A percentile compares a stretch with the other conserved stretches of the same genome.
Evolutionary conservation across 2,888 invertebrate genomes (phyloP).

Genomic region (Pediacus dermestoides): DNA sequence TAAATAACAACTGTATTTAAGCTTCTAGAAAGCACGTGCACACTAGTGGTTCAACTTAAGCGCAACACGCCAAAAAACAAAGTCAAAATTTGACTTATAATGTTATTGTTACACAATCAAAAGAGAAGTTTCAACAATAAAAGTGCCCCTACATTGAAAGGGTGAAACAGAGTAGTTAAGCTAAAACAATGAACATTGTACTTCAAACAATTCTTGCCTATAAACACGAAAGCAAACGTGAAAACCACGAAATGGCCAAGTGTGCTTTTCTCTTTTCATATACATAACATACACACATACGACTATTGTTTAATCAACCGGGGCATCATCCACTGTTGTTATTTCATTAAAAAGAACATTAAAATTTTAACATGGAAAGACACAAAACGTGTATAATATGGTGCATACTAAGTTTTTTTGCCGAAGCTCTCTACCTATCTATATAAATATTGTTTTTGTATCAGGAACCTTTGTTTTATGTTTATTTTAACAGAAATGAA

Average conservation of each 20-base stretch:
- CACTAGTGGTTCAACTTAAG: no score
- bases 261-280: conserved; percentile 25
- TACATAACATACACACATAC: conserved; percentile 4
- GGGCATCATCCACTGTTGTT: conserved; percentile 7
- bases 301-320: conserved; percentile 11
- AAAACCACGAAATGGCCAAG: conserved; percentile 42
- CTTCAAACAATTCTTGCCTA: conserved; percentile 40
- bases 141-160: conserved; percentile 21
- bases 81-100: conserved; percentile 19
- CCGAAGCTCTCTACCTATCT: no score
- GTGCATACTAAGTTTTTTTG: no score
- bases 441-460: no score
- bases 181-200: conserved; percentile 39
- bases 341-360: conserved; percentile 9
- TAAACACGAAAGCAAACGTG: conserved; percentile 39
- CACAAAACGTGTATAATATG: no score
- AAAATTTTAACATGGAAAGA: conserved; percentile 4
- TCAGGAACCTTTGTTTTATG: no score
- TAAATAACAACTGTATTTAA: no score
- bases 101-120: conserved; percentile 26
- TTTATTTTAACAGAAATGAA: no score
- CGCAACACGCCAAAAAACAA: no score
- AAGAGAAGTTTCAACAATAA: conserved; percentile 28
- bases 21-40: no score
- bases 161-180: conserved; percentile 29